Base-by-base conservation (phyloP, 2,797 vertebrate species). In the Macroramphosus scolopax region DNA sequence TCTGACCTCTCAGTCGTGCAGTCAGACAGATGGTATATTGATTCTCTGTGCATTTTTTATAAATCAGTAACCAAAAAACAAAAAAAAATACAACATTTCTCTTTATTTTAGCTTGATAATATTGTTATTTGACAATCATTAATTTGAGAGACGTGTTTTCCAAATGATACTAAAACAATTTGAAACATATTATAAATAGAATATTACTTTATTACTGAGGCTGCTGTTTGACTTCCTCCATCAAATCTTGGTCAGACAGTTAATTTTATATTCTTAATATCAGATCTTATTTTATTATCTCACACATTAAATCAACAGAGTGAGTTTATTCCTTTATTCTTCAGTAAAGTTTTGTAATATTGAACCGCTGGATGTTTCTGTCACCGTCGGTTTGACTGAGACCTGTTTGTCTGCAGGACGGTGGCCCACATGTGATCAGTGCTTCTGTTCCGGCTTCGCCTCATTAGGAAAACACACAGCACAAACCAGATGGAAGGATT, bases 381-480 rank as follows among this genome's bases (percentile, higher is more conserved):
- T 6, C 3, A 22, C 6, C n/a, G 24, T 37, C 33, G 20, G 20
- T 40, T 31, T 57, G 25, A 51, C 14, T 7, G 87, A 81, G 78
- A 88, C 89, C 82, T 84, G 44, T 80, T 83, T n/a, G n/a, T n/a
- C n/a, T n/a, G n/a, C n/a, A n/a, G n/a, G n/a, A n/a, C n/a, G n/a
- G n/a, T n/a, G n/a, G n/a, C n/a, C n/a, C n/a, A n/a, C n/a, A n/a
- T n/a, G n/a, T n/a, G n/a, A 12, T 11, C 17, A 38, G 14, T 82
- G 63, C 77, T 76, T 80, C 75, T 85, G 88, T 82, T 91, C 86
- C 87, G 88, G 89, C 87, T 93, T 89, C 88, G 91, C 87, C 82
- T 86, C 92, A 93, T 92, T 91, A 92, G 90, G 90, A 6, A 90
- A 92, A 89, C 89, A 92, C 90, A 92, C 88, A 89, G 89, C 81